Percentiles rank a stretch among this genome's conserved stretches.
phyloP scores from a whole-genome alignment of 1,140 invertebrate species.

The Aricia agestis region DNA sequence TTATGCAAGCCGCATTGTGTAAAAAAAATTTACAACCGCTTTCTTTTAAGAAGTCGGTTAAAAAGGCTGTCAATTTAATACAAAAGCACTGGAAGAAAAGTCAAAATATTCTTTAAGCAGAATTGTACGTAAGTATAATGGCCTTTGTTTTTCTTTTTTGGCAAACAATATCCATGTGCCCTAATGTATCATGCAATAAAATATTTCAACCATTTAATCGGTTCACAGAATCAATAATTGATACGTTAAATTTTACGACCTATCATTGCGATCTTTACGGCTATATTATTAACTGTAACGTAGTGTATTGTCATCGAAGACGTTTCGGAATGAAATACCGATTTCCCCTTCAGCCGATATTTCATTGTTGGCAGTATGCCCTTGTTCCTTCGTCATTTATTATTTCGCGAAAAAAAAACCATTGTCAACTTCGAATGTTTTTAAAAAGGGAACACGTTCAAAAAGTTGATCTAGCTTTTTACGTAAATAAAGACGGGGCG shows the following conservation, averaged over 20 bases:
- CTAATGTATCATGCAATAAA: neutral
- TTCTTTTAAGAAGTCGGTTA: too few relatives aligned
- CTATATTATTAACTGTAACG: conserved; percentile 11
- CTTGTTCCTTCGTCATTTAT: conserved; percentile 8
- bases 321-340: neutral
- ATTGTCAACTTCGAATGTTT: conserved; percentile 4
- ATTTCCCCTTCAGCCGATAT: conserved; percentile 7
- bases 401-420: conserved; percentile 4
- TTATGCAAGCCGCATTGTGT: too few relatives aligned
- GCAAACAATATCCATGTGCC: neutral
- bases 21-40: too few relatives aligned
- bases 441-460: conserved; percentile 1
- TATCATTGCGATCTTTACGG: conserved; percentile 5
- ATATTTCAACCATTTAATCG: neutral
- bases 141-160: neutral
- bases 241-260: conserved; percentile 12
- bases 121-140: neutral
- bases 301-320: conserved; percentile 7
- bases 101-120: neutral
- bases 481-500: neutral
- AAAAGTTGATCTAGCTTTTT: conserved; percentile 4
- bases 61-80: too few relatives aligned
- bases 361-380: conserved; percentile 14
- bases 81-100: neutral
- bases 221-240: conserved; percentile 1